Base-by-base conservation (phyloP, 2,888 invertebrate genomes). In the Agrypnus murinus region DNA sequence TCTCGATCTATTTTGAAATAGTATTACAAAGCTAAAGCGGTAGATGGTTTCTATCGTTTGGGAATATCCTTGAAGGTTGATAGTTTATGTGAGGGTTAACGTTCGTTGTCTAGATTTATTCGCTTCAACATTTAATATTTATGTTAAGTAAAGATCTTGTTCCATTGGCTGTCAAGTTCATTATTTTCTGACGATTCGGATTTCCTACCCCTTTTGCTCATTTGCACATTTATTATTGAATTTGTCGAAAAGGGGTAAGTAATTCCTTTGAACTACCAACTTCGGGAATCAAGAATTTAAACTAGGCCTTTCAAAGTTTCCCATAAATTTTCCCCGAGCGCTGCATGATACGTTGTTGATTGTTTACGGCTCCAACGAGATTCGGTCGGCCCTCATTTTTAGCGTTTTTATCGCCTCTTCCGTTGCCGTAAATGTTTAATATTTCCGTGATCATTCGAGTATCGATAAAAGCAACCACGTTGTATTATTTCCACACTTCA, bases 391-490 rank as follows among this genome's bases (percentile, higher is more conserved):
- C 43, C 50, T 50, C 50, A 50, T 31, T 31, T 46, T 50, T 50
- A 50, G 31, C 50, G 50, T 50, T 50, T 46, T 50, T 50, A 50
- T 50, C 50, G 50, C 50, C 50, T 50, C 31, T 50, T 50, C 50
- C 50, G 50, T 17, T 50, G 50, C 50, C 50, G 50, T 50, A 50
- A 63, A 63, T 63, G 62, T 63, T 63, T 50, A 63, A 63, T 63
- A 48, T 63, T 63, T 48, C 19, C 38, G 62, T 19, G 36, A 46
- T 48, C 46, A 48, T 48, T 50, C 38, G 9, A 25, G 48, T 36
- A 38, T 48, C 62, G 48, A 50, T 63, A 63, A 50, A 60, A 48
- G 50, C 31, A n/a, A 32, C 50, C 50, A 32, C 32, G 50, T 50
- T 50, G 50, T 32, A 32, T 32, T 31, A 32, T 50, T 50, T 31